Evolutionary conservation across 2,113 vertebrate species (phyloP).

Genomic region (Beaufortia kweichowensis): DNA sequence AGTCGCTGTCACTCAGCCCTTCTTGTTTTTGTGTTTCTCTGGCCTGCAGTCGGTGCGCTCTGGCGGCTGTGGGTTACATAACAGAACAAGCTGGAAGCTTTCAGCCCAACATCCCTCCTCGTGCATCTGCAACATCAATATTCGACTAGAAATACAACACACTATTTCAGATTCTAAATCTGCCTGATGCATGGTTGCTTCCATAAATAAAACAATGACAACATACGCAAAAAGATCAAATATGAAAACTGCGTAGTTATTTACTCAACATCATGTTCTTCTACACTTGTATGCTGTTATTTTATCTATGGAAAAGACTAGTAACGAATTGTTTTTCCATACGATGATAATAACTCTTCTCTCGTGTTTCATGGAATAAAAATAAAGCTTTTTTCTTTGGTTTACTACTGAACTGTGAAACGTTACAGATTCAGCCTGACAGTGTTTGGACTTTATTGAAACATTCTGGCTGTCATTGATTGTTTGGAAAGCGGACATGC

Average conservation of each 20-base stretch:
- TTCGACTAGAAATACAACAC: not conserved
- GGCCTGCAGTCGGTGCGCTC: constrained; percentile 40
- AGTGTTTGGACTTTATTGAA: not conserved
- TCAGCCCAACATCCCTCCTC: constrained; percentile 10
- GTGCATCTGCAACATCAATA: not conserved
- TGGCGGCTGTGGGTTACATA: constrained; percentile 36
- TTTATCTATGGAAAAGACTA: too few relatives aligned
- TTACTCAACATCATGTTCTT: too few relatives aligned
- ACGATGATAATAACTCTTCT: too few relatives aligned
- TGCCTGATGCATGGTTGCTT: not conserved
- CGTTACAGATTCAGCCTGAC: not conserved
- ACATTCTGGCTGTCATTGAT: not conserved
- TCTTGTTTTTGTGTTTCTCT: constrained; percentile 34
- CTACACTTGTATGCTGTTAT: too few relatives aligned
- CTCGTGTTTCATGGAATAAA: too few relatives aligned
- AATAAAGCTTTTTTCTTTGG: not conserved
- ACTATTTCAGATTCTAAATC: not conserved
- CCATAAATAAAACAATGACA: not conserved
- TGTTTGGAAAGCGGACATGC: not conserved
- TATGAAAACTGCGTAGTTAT: too few relatives aligned
- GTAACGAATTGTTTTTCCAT: too few relatives aligned
- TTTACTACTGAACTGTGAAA: not conserved
- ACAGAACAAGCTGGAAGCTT: constrained; percentile 32
- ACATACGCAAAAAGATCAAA: not conserved
- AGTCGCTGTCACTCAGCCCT: not conserved